Evolutionary conservation across 2,113 vertebrate species (phyloP).

Genomic region (Lasiurus borealis): DNA sequence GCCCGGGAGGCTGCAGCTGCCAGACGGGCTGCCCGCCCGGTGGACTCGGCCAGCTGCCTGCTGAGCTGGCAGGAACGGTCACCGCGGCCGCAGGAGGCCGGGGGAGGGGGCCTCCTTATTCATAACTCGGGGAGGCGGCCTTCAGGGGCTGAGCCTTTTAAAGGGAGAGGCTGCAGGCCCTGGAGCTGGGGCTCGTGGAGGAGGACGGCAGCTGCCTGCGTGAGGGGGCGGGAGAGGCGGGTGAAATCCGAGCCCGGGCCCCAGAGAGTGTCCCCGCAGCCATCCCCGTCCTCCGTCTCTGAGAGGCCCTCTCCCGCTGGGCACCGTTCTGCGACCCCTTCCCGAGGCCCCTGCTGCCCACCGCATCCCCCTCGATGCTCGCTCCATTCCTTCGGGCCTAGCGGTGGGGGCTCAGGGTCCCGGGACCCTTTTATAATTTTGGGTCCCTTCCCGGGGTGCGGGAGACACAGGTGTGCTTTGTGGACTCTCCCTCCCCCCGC

Average conservation of each 20-base stretch:
- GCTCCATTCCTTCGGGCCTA: not conserved
- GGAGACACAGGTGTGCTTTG: not conserved
- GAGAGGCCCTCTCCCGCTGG: rapidly evolving
- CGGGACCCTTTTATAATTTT: not conserved
- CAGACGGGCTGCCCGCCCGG: not conserved
- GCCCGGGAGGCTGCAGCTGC: not conserved
- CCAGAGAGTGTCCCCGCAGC: not conserved
- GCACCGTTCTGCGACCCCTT: not conserved
- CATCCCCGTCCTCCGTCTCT: not conserved
- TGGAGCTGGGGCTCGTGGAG: rapidly evolving
- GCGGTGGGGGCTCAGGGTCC: not conserved
- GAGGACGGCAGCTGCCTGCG: rapidly evolving
- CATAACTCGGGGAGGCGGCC: not conserved
- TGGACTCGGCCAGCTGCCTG: not conserved
- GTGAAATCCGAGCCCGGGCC: not conserved
- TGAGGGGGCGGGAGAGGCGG: not conserved
- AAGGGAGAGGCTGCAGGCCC: not conserved
- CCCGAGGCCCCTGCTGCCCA: not conserved
- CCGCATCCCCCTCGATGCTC: rapidly evolving
- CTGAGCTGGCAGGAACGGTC: not conserved
- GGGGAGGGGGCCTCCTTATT: not conserved
- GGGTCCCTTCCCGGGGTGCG: not conserved
- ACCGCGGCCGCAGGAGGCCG: not conserved
- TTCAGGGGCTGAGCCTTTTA: not conserved
- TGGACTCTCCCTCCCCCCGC: not conserved